Conservation (phyloP, 2,888 invertebrate species). For the Celastrina argiolus region DNA sequence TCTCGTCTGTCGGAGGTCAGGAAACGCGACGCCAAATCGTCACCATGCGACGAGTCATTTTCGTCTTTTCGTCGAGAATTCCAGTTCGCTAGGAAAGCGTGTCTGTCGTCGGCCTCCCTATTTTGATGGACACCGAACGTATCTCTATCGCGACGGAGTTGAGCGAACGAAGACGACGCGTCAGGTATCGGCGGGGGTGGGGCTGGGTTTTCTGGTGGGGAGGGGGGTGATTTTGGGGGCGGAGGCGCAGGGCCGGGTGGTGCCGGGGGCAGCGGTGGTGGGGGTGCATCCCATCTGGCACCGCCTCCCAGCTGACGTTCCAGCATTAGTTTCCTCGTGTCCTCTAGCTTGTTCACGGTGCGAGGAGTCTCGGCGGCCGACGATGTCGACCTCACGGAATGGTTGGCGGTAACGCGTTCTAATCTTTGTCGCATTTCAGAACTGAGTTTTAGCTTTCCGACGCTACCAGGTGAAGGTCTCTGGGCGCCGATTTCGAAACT, state of each 20-base stretch:
- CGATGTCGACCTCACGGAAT: conserved; percentile 88
- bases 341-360: conserved; percentile 88
- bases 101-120: conserved; percentile 75
- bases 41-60: conserved; percentile 54
- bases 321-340: conserved; percentile 89
- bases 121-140: conserved; percentile 86
- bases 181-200: conserved; percentile 79
- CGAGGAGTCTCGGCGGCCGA: conserved; percentile 84
- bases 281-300: conserved; percentile 80
- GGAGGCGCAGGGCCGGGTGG: conserved; percentile 81
- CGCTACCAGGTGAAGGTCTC: conserved; percentile 89
- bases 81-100: conserved; percentile 72
- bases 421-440: conserved; percentile 94
- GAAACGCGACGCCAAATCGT: conserved; percentile 66
- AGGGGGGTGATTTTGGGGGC: conserved; percentile 78
- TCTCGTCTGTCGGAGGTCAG: conserved; percentile 62
- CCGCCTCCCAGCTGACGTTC: conserved; percentile 89
- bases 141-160: conserved; percentile 83
- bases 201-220: conserved; percentile 74
- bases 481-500: conserved; percentile 90
- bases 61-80: conserved; percentile 66
- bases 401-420: conserved; percentile 92
- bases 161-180: conserved; percentile 81
- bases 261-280: conserved; percentile 82
- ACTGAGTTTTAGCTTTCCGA: conserved; percentile 92